phyloP scores from a whole-genome alignment of 1,140 invertebrate species.

The Drosophila auraria region DNA sequence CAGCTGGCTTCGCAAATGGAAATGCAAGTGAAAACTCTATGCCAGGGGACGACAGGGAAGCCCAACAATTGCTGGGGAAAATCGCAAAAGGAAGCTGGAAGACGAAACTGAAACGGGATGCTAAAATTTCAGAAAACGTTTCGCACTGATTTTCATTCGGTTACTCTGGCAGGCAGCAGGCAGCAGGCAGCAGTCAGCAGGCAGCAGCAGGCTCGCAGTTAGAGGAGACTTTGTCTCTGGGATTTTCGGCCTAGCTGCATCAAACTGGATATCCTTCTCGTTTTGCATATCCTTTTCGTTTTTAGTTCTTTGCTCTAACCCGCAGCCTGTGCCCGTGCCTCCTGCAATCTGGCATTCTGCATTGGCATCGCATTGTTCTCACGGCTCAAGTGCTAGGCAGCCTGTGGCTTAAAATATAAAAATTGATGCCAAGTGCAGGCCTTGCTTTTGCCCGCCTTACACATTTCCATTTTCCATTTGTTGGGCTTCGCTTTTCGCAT shows the following conservation, averaged over 20 bases:
- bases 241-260: conserved; percentile 42
- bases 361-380: conserved; percentile 78
- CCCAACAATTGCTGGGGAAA: conserved; percentile 50
- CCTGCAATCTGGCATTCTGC: conserved; percentile 66
- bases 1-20: conserved; percentile 16
- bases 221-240: conserved; percentile 41
- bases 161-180: conserved; percentile 39
- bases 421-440: conserved; percentile 80
- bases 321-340: conserved; percentile 29
- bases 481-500: conserved; percentile 29
- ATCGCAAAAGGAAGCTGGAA: conserved; percentile 2
- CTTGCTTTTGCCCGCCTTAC: conserved; percentile 55
- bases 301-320: conserved; percentile 2
- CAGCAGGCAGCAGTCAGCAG: conserved; percentile 2
- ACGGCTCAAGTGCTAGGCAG: conserved; percentile 74
- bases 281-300: conserved; percentile 46
- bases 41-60: conserved; percentile 53
- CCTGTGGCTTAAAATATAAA: conserved; percentile 80
- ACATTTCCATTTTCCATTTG: conserved; percentile 61
- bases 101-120: conserved; percentile 25
- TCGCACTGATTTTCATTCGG: conserved; percentile 74
- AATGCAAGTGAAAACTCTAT: conserved; percentile 36
- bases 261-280: conserved; percentile 51
- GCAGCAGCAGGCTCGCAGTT: conserved; percentile 16
- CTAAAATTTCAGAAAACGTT: conserved; percentile 65